Conservation (phyloP, 2,113 vertebrate genomes). For the Antennarius striatus region DNA sequence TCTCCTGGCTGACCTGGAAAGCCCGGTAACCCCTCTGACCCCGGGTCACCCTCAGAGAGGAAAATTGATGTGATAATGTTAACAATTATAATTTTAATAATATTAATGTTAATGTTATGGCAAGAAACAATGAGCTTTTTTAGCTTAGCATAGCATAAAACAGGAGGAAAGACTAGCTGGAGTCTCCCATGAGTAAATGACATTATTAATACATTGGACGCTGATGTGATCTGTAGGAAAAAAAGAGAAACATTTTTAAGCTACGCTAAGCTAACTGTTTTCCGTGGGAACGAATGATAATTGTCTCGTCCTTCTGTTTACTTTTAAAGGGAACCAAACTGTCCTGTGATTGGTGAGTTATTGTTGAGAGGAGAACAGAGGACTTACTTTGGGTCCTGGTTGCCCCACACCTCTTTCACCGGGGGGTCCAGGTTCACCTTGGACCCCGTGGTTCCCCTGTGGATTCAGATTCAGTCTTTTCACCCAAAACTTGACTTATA, state of each 20-base stretch:
- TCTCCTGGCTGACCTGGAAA: constrained; percentile 73
- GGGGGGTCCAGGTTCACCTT: constrained; percentile 69
- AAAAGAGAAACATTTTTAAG: too few species aligned
- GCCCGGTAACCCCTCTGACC: constrained; percentile 64
- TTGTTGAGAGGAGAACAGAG: neutral
- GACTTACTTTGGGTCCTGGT: constrained; percentile 78
- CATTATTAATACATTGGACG: too few species aligned
- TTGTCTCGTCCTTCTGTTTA: too few species aligned
- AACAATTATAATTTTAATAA: too few species aligned
- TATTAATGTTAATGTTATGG: too few species aligned
- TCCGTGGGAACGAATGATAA: neutral
- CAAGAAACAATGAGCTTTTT: too few species aligned
- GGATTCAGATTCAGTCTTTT: neutral
- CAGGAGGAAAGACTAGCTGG: too few species aligned
- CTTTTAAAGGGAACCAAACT: neutral
- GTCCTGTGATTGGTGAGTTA: neutral
- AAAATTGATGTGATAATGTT: neutral
- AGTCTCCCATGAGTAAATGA: too few species aligned
- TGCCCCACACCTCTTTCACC: constrained; percentile 74
- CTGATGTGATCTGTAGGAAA: too few species aligned
- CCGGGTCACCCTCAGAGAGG: constrained; percentile 73
- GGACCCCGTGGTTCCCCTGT: constrained; percentile 75
- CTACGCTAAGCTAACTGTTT: too few species aligned
- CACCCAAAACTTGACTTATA: too few species aligned
- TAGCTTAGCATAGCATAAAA: too few species aligned